Evolutionary conservation across 2,113 vertebrate genomes (phyloP), one percentile per base, ranked within the genome.

Genomic region (Cyprinus carpio): DNA sequence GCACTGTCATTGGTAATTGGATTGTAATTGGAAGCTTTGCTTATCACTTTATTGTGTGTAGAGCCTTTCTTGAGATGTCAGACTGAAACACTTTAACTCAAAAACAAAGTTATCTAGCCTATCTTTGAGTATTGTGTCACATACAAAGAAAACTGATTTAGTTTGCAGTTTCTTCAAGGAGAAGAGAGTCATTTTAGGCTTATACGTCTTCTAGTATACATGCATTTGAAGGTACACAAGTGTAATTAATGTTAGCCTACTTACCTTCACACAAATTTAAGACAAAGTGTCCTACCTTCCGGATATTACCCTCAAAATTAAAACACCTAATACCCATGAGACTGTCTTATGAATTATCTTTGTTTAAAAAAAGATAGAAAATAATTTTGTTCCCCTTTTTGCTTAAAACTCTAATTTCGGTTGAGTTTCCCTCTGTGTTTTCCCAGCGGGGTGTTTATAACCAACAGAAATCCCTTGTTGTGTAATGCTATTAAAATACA

Each of bases 251-350:
- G 23, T 51, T 56, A 54, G 43, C 76, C 76, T 78, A 85, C 65
- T 49, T 43, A 62, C 40, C 31, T 79, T 37, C 10, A 78, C 74
- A 76, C 29, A 11, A 40, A 76, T 85, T 69, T 56, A 67, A 54
- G 62, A 56, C 74, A 56, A 29, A 20, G 18, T 46, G 62, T 49
- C 72, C 72, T 65, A 16, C 74, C 56, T 84, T 72, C 46, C 18
- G 54, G 65, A 69, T 78, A 85, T 85, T 75, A 34, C 10, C 60
- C 62, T 78, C 31, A 54, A 64, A 85, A 85, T 79, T 85, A 85
- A 85, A 76, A 34, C 15, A 18, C 7, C 13, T 37, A 79, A 79
- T 77, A 16, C 83, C 49, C 75, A 15, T 8, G 75, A 65, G 83
- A 56, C 12, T 7, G 27, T 13, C 15, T 8, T 84, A 13, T 67